Evolutionary conservation across 2,113 vertebrate species (phyloP).

Genomic region (Corythaeola cristata): DNA sequence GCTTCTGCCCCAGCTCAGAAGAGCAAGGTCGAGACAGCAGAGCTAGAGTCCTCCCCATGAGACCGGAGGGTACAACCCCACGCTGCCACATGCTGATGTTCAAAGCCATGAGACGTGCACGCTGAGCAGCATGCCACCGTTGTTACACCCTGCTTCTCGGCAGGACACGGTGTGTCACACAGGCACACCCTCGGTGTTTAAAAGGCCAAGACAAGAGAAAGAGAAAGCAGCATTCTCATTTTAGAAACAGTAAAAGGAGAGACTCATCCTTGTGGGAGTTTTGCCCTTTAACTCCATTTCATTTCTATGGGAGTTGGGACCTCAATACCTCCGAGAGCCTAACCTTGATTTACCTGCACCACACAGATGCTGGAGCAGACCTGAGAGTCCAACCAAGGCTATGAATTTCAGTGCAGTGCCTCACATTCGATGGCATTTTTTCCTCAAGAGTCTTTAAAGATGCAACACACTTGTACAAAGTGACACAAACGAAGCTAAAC

Average conservation of each 20-base stretch:
- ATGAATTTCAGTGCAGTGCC: neutral
- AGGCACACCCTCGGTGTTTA: neutral
- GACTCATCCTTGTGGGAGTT: neutral
- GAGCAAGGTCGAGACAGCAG: neutral
- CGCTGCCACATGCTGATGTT: neutral
- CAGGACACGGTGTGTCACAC: neutral
- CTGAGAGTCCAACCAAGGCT: neutral
- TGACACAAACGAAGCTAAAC: neutral
- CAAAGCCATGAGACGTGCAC: neutral
- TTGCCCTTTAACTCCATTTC: neutral
- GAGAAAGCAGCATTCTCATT: neutral
- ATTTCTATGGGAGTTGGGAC: neutral
- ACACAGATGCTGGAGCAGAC: neutral
- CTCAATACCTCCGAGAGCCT: neutral
- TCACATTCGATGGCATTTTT: neutral
- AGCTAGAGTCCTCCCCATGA: neutral
- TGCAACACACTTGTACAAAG: neutral
- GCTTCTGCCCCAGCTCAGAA: neutral
- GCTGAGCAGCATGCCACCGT: neutral
- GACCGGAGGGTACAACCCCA: neutral
- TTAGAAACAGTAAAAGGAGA: neutral
- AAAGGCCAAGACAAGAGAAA: neutral
- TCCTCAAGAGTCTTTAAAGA: neutral
- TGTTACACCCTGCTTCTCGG: neutral
- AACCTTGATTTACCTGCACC: neutral